Base-by-base conservation (phyloP, 2,888 invertebrate genomes). In the Clistopyga incitator region DNA sequence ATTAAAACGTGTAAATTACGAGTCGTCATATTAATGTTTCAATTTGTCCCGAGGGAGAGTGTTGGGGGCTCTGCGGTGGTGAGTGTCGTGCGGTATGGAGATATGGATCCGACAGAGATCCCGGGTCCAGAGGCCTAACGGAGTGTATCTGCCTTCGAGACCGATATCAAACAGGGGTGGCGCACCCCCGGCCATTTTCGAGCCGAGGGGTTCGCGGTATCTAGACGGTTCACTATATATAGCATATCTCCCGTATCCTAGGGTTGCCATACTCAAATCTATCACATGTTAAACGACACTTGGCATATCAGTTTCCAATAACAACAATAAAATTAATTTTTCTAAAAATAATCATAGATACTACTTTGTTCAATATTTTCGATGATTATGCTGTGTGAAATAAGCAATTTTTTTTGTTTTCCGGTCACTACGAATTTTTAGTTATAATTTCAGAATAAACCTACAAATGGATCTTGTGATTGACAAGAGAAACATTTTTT, bases 1-100 rank as follows among this genome's bases (percentile, higher is more conserved):
- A 74, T 74, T 74, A 50, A 75, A 80, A 67, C 29, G 59, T 74
- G 67, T 68, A 68, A 54, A 64, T 54, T 52, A 23, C 34, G 74
- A 59, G 74, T 80, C 67, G 80, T 80, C 74, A 23, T 68, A 80
- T 80, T 80, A 75, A 68, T 61, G 74, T 75, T 74, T 80, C 80
- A 80, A 80, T 80, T 80, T 74, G 74, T 75, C 47, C 68, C 34
- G 18, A 15, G 10, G 38, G 61, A n/a, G 38, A 3, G 64, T 20
- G 38, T 2, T 6, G 45, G 3, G 45, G 45, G 65, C 38, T 3
- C 25, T 34, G 29, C 50, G 23, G 54, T 15, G 42, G 52, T 23
- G 38, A 52, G 11, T 34, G 52, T 70, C 52, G 70, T 38, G 71
- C 38, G 29, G 29, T 15, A 59, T 4, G 71, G 42, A 61, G 68